Evolutionary conservation across 2,113 vertebrate genomes (phyloP).

Genomic region (Leuciscus idus): DNA sequence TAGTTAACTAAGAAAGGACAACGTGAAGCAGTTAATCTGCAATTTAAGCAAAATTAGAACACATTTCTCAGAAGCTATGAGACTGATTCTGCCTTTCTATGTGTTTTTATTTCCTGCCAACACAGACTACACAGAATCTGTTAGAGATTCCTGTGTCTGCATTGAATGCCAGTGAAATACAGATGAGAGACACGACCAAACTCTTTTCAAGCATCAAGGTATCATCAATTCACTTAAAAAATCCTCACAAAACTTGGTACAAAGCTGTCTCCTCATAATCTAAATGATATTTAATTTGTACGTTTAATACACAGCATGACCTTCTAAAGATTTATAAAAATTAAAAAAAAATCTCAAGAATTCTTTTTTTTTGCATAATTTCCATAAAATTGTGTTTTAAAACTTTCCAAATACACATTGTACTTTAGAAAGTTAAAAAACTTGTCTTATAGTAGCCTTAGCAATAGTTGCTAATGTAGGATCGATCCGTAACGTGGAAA

Average conservation of each 20-base stretch:
- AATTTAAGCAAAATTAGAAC: background rate
- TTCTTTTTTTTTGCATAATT: too few species aligned
- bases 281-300: background rate
- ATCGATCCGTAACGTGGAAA: background rate
- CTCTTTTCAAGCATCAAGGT: constrained; percentile 81
- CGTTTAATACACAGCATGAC: background rate
- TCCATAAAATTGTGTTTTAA: background rate
- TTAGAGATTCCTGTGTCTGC: constrained; percentile 74
- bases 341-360: background rate
- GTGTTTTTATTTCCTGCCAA: background rate
- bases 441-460: background rate
- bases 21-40: background rate
- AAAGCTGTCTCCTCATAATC: background rate
- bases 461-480: background rate
- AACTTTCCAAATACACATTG: background rate
- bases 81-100: background rate
- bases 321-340: background rate
- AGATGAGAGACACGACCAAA: constrained; percentile 63
- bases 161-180: constrained; percentile 70
- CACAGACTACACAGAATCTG: constrained; percentile 63
- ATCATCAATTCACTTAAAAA: constrained; percentile 29
- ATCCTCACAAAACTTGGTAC: background rate
- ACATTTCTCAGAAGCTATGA: background rate
- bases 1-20: background rate
- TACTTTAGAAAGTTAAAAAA: background rate